Conservation (phyloP, 2,888 invertebrate genomes). For the Drosophila paracracens region DNA sequence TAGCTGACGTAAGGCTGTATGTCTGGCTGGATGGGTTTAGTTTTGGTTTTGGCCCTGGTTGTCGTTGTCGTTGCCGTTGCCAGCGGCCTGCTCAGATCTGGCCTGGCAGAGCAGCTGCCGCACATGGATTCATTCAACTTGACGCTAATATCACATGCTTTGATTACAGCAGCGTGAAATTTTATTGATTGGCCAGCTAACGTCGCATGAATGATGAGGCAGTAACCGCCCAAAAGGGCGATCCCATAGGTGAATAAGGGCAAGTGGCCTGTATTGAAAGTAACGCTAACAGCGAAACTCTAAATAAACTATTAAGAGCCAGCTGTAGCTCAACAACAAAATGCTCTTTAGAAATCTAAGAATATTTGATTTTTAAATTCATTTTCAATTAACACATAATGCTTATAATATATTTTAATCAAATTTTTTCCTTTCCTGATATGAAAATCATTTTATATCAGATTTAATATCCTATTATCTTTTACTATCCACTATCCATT, state of each 20-base stretch:
- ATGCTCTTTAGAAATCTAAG: background rate
- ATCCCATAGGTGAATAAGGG: slow-evolving; percentile 19
- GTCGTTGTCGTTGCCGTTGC: slow-evolving; percentile 13
- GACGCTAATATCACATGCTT: slow-evolving; percentile 82
- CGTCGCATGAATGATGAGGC: slow-evolving; percentile 64
- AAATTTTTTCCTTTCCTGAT: too few relatives aligned
- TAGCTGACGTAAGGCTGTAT: slow-evolving; percentile 17
- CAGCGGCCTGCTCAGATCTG: slow-evolving; percentile 41
- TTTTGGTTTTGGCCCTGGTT: slow-evolving; percentile 35
- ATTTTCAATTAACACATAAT: background rate
- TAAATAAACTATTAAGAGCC: background rate
- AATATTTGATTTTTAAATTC: background rate
- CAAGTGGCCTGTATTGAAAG: slow-evolving; percentile 11
- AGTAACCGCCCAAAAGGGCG: slow-evolving; percentile 26
- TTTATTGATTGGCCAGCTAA: slow-evolving; percentile 83
- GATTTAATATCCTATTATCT: background rate
- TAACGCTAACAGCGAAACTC: slow-evolving; percentile 17
- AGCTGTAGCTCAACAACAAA: background rate
- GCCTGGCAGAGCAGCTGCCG: slow-evolving; percentile 35
- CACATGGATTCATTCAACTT: slow-evolving; percentile 78
- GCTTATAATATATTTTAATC: background rate
- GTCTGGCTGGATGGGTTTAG: slow-evolving; percentile 26
- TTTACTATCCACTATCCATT: background rate
- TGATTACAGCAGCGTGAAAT: slow-evolving; percentile 84
- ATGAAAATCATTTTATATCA: background rate